Conservation (phyloP, 2,888 invertebrate species). For the Chydorus sphaericus region DNA sequence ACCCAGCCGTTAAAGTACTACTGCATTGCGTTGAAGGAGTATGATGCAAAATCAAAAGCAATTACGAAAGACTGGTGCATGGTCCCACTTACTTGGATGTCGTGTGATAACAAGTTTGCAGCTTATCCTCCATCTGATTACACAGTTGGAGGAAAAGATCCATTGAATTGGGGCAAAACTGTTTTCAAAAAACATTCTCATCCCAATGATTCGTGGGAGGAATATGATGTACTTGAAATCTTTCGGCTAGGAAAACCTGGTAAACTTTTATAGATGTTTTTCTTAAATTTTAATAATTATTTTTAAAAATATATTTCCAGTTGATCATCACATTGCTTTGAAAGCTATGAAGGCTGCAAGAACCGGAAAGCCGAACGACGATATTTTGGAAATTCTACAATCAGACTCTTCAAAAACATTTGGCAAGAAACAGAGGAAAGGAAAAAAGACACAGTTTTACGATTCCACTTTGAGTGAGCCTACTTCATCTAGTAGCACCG, state of each 20-base stretch:
- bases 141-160: conserved; percentile 1
- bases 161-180: background rate
- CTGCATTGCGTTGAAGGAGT: background rate
- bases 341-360: conserved; percentile 1
- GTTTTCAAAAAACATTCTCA: background rate
- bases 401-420: no score
- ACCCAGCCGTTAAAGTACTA: no score
- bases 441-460: no score
- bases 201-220: conserved; percentile 1
- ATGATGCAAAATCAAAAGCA: background rate
- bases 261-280: background rate
- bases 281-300: background rate
- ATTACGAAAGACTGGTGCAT: no score
- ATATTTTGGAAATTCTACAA: no score
- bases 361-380: no score
- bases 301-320: background rate
- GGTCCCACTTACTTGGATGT: background rate
- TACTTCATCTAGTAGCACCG: no score
- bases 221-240: conserved; percentile 1
- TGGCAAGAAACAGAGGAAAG: no score
- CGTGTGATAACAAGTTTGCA: background rate
- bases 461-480: no score
- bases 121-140: background rate
- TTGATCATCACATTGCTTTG: no score
- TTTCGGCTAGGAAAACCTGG: background rate